Evolutionary conservation across 2,797 vertebrate genomes (phyloP).

Genomic region (Pseudomugil gertrudae): DNA sequence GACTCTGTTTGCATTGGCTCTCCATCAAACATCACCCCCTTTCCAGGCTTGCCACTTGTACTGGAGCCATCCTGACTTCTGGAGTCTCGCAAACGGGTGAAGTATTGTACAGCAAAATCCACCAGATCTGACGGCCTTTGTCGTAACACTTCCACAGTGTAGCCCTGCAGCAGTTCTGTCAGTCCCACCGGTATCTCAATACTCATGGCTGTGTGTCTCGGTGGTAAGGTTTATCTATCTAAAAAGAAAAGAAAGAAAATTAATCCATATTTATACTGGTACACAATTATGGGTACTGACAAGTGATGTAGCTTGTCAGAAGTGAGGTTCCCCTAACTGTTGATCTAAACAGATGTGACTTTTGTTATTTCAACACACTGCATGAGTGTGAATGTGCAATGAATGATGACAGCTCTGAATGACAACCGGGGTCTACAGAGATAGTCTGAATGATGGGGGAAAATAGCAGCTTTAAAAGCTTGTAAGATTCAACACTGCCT

Average conservation of each 20-base stretch:
- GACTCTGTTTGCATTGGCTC: constrained; percentile 93
- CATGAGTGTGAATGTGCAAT: constrained; percentile 8
- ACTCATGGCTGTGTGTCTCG: constrained; percentile 86
- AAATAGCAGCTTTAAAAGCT: constrained; percentile 25
- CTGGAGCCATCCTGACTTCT: constrained; percentile 84
- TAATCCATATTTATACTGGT: constrained; percentile 12
- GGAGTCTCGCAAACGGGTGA: constrained; percentile 89
- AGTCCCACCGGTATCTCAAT: constrained; percentile 95
- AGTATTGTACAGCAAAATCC: constrained; percentile 95
- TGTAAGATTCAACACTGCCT: constrained; percentile 7
- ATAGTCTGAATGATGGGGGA: neutral
- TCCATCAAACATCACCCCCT: constrained; percentile 89
- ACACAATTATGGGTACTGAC: neutral
- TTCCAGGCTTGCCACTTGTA: constrained; percentile 70
- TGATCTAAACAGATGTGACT: constrained; percentile 31
- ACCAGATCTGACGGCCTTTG: constrained; percentile 93
- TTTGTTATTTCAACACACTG: constrained; percentile 15
- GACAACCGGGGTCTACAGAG: neutral
- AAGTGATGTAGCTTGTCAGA: constrained; percentile 1
- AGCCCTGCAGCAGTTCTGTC: constrained; percentile 96
- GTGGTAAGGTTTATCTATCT: constrained; percentile 55
- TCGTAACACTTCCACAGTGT: constrained; percentile 96
- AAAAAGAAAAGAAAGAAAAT: constrained; percentile 24
- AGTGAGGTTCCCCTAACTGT: neutral
- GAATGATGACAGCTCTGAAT: constrained; percentile 30